Evolutionary conservation across 1,140 invertebrate species (phyloP).

Genomic region (Diorhabda carinulata): DNA sequence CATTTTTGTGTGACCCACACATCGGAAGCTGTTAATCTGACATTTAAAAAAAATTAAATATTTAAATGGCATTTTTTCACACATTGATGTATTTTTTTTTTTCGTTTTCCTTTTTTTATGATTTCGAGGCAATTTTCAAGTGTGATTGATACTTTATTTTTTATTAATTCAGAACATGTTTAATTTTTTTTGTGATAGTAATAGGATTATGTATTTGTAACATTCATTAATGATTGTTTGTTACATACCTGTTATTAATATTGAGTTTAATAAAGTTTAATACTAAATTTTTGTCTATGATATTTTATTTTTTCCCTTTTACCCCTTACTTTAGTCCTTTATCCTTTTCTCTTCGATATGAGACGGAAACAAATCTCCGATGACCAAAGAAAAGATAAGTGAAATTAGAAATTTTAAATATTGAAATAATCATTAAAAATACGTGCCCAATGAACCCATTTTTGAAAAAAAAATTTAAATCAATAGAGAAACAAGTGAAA

Average conservation of each 20-base stretch:
- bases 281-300: background rate
- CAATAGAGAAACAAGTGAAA: no score
- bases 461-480: no score
- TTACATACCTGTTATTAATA: slow-evolving; percentile 22
- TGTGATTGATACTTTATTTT: slow-evolving; percentile 14
- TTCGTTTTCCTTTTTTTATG: background rate
- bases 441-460: no score
- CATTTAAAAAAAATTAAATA: slow-evolving; percentile 1
- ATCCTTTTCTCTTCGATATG: no score
- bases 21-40: slow-evolving; percentile 17
- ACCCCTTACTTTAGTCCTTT: no score
- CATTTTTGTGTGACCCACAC: slow-evolving; percentile 15
- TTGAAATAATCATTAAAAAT: no score
- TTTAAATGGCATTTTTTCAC: background rate
- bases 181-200: slow-evolving; percentile 23
- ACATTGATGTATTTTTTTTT: background rate
- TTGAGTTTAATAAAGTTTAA: slow-evolving; percentile 24
- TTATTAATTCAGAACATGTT: slow-evolving; percentile 4
- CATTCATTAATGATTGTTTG: slow-evolving; percentile 16
- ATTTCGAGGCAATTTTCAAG: slow-evolving; percentile 5
- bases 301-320: no score
- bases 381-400: no score
- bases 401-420: no score
- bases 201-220: slow-evolving; percentile 23
- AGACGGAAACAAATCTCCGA: no score